Conservation (phyloP, 2,797 vertebrate genomes). For the Dendrocincla fuliginosa region DNA sequence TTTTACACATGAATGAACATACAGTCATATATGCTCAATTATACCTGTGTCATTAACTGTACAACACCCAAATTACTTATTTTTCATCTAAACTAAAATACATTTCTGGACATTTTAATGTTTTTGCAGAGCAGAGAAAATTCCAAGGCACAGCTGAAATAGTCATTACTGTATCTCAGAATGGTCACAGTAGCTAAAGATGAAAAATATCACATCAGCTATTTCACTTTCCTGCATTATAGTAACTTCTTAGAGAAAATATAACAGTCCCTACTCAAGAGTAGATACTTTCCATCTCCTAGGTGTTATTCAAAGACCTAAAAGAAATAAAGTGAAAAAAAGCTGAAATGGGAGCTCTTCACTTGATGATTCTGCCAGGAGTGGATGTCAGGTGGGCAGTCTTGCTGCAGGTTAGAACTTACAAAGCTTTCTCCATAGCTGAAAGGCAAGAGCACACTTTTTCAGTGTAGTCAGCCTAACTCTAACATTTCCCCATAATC, state of each 20-base stretch:
- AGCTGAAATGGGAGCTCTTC: not conserved
- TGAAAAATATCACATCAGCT: not conserved
- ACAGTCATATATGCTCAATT: not conserved
- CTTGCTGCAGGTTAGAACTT: not conserved
- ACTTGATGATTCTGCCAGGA: not conserved
- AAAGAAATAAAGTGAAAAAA: not conserved
- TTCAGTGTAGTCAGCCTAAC: not conserved
- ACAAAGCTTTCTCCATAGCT: not conserved
- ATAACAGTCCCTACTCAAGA: not conserved
- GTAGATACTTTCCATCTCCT: not conserved
- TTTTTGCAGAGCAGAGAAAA: not conserved
- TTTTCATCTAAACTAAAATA: not conserved
- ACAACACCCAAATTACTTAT: not conserved
- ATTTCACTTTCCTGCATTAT: not conserved
- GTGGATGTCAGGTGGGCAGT: not conserved
- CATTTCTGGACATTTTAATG: not conserved
- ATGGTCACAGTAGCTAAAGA: not conserved
- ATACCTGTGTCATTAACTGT: not conserved
- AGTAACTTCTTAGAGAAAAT: not conserved
- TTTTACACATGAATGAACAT: slow-evolving; percentile 27
- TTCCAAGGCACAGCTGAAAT: not conserved
- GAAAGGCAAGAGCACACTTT: slow-evolving; percentile 16
- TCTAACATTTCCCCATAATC: not conserved
- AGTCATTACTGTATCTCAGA: not conserved
- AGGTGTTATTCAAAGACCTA: not conserved